Evolutionary conservation across 2,113 vertebrate species (phyloP), one percentile per base, ranked within the genome.

Genomic region (Ranitomeya variabilis): DNA sequence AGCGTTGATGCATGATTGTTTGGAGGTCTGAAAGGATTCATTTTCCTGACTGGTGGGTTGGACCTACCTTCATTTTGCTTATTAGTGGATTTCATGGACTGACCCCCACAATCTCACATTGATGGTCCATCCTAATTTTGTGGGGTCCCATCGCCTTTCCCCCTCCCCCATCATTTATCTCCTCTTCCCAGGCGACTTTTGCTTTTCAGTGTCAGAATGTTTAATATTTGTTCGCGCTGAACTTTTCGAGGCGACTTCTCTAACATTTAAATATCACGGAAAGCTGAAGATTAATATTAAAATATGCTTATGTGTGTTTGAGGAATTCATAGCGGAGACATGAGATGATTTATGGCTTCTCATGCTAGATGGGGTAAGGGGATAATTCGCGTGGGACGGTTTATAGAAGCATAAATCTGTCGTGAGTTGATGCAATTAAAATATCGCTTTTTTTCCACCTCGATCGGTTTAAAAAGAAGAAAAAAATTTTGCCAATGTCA

Each of bases 261-360:
- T 66, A 82, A 64, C 80, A 82, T 82, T 82, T 82, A 82, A 82
- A 81, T 81, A 81, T 81, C 80, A 81, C 80, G 59, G 57, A 62
- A 76, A 51, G 73, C 77, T 79, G 51, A 79, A 14, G 77, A 82
- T 82, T 82, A 82, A 82, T 82, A 82, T 82, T 82, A 82, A 82
- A 82, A 82, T 82, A 82, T 82, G 59, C 59, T 66, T 82, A 37
- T 82, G 45, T 82, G 59, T 60, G 59, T 82, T 64, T 82, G 31
- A 66, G 59, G 37, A 62, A 64, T 82, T 66, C 60, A 64, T 21
- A 45, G 80, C 60, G 19, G 59, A 66, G 60, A 51, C 31, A 57
- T 62, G 60, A 82, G 52, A 45, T 64, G 80, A 82, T 82, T 82
- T 45, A 82, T 82, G 80, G 19, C 59, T 66, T 21, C 60, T 82